Conservation (phyloP, 2,113 vertebrate genomes). For the Ardeotis arabs region DNA sequence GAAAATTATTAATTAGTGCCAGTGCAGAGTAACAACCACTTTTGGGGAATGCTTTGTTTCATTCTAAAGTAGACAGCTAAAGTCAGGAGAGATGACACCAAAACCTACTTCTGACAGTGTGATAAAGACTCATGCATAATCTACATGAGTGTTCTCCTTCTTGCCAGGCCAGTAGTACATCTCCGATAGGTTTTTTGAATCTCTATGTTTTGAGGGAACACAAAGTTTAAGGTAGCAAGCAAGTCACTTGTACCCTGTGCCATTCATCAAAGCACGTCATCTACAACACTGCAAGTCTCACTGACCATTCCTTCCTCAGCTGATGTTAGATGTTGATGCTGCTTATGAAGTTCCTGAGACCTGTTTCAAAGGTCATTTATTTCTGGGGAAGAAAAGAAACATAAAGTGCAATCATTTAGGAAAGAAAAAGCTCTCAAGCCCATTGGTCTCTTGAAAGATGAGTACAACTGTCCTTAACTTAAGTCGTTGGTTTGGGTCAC, state of each 20-base stretch:
- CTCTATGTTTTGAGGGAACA: neutral
- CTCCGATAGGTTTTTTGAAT: neutral
- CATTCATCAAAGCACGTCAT: neutral
- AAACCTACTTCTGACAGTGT: neutral
- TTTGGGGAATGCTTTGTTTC: neutral
- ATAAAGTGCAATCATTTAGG: neutral
- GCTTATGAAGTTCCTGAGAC: conserved; percentile 56
- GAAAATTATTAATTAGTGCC: neutral
- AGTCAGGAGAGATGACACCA: neutral
- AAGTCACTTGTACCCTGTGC: neutral
- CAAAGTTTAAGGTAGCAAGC: neutral
- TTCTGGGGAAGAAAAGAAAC: neutral
- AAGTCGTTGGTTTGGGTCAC: neutral
- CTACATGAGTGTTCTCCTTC: neutral
- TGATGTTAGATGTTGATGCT: conserved; percentile 64
- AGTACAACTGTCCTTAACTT: neutral
- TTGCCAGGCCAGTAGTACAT: neutral
- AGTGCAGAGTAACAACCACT: neutral
- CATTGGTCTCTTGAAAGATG: neutral
- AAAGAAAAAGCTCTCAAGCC: neutral
- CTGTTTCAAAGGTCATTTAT: conserved; percentile 56
- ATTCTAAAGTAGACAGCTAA: neutral
- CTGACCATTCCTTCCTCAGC: conserved; percentile 1
- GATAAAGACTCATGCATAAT: neutral
- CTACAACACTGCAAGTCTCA: neutral